A percentile compares a stretch with the other conserved stretches of the same genome.
Conservation (phyloP, 2,797 vertebrate species). For the Oryzias sinensis region DNA sequence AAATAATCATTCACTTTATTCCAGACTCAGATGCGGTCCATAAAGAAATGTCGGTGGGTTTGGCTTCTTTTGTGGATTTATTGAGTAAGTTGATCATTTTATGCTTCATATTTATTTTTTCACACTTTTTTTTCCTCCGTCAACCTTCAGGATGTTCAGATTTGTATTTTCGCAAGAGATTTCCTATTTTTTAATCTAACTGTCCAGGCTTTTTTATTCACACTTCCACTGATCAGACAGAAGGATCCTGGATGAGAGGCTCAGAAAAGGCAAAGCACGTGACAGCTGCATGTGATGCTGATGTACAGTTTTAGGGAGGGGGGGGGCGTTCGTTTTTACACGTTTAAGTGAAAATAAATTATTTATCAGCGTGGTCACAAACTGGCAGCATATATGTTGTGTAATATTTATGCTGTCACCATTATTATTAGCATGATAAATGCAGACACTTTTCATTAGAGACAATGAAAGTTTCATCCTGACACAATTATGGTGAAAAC, state of each 20-base stretch:
- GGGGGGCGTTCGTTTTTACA: constrained; percentile 21
- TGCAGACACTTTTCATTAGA: constrained; percentile 73
- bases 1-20: no score
- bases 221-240: no score
- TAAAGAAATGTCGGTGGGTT: no score
- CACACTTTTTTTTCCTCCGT: no score
- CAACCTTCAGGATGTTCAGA: no score
- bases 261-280: background rate
- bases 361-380: constrained; percentile 24
- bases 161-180: no score
- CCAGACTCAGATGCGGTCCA: no score
- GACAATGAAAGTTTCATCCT: constrained; percentile 73
- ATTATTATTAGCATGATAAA: constrained; percentile 72
- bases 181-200: no score
- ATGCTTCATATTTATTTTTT: no score
- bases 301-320: background rate
- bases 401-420: constrained; percentile 63
- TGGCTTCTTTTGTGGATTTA: no score
- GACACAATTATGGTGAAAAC: constrained; percentile 77
- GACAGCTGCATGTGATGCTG: background rate
- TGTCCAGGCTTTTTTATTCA: no score
- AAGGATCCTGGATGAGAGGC: background rate
- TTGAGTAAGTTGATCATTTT: no score
- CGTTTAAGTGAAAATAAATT: constrained; percentile 34
- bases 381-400: constrained; percentile 46